Percentiles rank a stretch among this genome's conserved stretches.
These are phyloP conservation scores for Orthonyx spaldingii DNA, from an alignment of 2,113 vertebrate genomes.

Conservation along the genomic window DNA sequence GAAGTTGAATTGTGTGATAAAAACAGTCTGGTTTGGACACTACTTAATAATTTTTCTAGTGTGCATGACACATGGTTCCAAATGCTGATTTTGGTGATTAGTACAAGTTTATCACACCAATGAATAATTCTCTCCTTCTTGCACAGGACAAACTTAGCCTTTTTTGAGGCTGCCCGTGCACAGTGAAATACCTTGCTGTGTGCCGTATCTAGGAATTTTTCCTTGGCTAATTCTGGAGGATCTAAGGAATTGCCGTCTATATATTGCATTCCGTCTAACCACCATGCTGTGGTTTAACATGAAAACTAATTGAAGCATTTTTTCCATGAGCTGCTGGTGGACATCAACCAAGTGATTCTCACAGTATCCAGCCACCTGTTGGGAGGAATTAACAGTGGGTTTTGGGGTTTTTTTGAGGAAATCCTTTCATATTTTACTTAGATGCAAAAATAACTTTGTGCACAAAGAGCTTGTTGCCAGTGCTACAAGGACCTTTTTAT, in stretches of 20 bases:
- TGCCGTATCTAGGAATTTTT: not conserved
- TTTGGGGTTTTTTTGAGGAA: not conserved
- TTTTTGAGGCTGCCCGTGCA: not conserved
- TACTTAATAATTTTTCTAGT: not conserved
- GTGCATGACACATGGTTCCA: rapidly evolving
- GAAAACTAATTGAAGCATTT: not conserved
- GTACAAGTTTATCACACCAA: not conserved
- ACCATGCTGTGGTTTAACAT: not conserved
- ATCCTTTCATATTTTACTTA: not conserved
- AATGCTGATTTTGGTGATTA: not conserved
- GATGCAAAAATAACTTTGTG: not conserved
- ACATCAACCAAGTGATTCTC: not conserved
- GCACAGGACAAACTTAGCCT: not conserved
- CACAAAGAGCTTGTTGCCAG: not conserved
- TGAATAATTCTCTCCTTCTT: not conserved
- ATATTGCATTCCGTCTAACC: not conserved
- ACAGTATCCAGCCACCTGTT: not conserved
- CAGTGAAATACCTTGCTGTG: not conserved
- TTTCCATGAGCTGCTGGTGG: not conserved
- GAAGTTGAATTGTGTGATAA: not conserved
- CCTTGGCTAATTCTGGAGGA: not conserved
- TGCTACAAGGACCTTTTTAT: not conserved
- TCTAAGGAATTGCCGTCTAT: not conserved
- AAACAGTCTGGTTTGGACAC: not conserved
- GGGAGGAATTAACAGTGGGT: not conserved